A percentile compares a stretch with the other conserved stretches of the same genome.
phyloP scores from a whole-genome alignment of 2,888 invertebrate genomes.

The Eurytoma californica region DNA sequence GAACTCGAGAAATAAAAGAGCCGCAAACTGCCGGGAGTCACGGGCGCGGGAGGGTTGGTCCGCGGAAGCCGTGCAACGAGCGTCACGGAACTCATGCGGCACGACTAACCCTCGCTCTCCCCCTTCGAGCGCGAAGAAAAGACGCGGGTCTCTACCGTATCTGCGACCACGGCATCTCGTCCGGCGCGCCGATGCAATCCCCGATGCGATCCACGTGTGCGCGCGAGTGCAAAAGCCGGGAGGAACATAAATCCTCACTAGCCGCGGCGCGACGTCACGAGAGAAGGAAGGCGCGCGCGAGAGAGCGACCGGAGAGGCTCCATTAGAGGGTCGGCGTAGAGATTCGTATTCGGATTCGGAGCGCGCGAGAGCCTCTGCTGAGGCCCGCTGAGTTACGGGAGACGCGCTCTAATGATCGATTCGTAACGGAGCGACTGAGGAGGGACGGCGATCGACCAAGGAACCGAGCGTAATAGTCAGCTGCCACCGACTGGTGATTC shows the following conservation, averaged over 20 bases:
- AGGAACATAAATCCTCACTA: slow-evolving; percentile 72
- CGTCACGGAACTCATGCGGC: slow-evolving; percentile 73
- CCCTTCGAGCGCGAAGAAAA: not conserved
- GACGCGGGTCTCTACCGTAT: not conserved
- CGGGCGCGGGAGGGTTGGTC: slow-evolving; percentile 53
- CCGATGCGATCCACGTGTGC: slow-evolving; percentile 1
- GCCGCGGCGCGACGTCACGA: slow-evolving; percentile 62
- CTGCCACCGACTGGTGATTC: slow-evolving; percentile 11
- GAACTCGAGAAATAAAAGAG: slow-evolving; percentile 51
- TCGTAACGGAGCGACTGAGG: slow-evolving; percentile 43
- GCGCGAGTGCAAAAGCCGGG: slow-evolving; percentile 52
- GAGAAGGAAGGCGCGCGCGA: not conserved
- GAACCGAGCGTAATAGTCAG: slow-evolving; percentile 24
- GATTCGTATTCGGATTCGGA: slow-evolving; percentile 41
- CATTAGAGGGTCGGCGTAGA: slow-evolving; percentile 35
- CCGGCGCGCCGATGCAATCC: slow-evolving; percentile 24
- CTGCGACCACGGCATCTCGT: slow-evolving; percentile 19
- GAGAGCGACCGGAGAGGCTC: slow-evolving; percentile 12
- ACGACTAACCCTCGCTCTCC: slow-evolving; percentile 58
- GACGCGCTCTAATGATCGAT: slow-evolving; percentile 53
- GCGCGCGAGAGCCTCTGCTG: not conserved
- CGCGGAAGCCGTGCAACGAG: slow-evolving; percentile 53
- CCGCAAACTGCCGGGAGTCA: slow-evolving; percentile 51
- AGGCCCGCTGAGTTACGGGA: slow-evolving; percentile 1
- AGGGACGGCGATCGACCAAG: not conserved